Percentiles rank a stretch among this genome's conserved stretches.
Conservation (phyloP, 2,113 vertebrate species). For the Mirza zaza region DNA sequence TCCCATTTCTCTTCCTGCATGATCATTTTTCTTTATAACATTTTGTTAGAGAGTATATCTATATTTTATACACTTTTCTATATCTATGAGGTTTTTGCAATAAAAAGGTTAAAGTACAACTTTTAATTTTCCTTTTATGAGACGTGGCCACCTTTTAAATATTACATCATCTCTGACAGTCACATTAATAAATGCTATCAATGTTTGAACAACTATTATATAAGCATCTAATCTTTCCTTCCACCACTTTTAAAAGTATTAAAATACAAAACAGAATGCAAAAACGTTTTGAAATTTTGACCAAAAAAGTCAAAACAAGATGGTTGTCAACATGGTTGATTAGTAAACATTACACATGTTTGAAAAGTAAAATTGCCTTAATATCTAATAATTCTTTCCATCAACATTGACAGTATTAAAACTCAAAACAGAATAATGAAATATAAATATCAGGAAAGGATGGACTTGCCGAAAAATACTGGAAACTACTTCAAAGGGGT, state of each 20-base stretch:
- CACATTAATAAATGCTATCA: neutral
- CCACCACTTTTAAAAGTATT: neutral
- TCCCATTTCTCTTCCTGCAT: neutral
- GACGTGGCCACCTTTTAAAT: neutral
- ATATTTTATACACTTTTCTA: neutral
- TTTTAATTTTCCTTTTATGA: conserved; percentile 13
- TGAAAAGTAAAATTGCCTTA: neutral
- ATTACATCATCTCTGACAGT: neutral
- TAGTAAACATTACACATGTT: neutral
- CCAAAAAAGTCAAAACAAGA: neutral
- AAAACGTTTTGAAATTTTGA: neutral
- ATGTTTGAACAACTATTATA: neutral
- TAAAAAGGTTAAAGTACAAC: neutral
- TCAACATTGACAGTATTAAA: neutral
- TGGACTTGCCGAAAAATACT: neutral
- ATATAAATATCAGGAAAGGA: neutral
- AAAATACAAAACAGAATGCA: neutral
- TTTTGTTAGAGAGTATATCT: neutral
- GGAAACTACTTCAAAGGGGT: neutral
- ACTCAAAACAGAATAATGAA: conserved; percentile 11
- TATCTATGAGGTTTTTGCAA: neutral
- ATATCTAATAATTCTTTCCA: neutral
- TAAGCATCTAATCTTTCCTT: neutral
- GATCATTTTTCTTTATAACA: neutral
- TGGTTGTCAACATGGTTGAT: neutral